Percentiles rank a stretch among this genome's conserved stretches.
phyloP scores from a whole-genome alignment of 2,113 vertebrate species.

The Calypte anna region DNA sequence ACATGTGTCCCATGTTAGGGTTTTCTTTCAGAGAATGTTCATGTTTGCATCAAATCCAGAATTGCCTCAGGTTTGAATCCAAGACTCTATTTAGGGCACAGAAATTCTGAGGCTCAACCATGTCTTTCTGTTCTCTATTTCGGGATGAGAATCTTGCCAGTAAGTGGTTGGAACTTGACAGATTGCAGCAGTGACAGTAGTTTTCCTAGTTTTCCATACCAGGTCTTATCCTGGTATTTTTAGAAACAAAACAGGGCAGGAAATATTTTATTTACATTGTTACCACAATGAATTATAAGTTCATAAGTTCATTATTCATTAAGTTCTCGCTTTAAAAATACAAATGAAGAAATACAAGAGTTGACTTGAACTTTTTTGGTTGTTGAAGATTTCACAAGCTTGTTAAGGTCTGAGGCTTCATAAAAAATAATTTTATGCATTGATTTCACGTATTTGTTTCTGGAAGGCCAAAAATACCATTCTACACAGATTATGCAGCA shows the following conservation, averaged over 20 bases:
- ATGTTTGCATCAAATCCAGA: neutral
- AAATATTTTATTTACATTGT: neutral
- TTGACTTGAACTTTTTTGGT: neutral
- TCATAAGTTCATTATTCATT: neutral
- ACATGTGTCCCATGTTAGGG: rapidly evolving
- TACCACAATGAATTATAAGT: neutral
- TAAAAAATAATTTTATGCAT: neutral
- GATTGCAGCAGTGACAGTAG: neutral
- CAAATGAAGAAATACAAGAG: neutral
- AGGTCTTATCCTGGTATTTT: neutral
- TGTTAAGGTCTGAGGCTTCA: neutral
- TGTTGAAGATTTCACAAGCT: neutral
- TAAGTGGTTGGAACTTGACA: neutral
- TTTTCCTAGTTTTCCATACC: neutral
- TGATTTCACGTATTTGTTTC: neutral
- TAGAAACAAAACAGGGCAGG: neutral
- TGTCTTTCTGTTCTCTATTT: too few species aligned
- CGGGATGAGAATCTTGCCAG: neutral
- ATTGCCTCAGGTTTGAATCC: neutral
- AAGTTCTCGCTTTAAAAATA: neutral
- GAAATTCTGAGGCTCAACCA: neutral
- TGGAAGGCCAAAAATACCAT: neutral
- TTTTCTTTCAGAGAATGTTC: neutral
- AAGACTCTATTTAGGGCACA: neutral
- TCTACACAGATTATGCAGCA: neutral